phyloP scores from a whole-genome alignment of 2,797 vertebrate species.

The Takifugu ocellatus region DNA sequence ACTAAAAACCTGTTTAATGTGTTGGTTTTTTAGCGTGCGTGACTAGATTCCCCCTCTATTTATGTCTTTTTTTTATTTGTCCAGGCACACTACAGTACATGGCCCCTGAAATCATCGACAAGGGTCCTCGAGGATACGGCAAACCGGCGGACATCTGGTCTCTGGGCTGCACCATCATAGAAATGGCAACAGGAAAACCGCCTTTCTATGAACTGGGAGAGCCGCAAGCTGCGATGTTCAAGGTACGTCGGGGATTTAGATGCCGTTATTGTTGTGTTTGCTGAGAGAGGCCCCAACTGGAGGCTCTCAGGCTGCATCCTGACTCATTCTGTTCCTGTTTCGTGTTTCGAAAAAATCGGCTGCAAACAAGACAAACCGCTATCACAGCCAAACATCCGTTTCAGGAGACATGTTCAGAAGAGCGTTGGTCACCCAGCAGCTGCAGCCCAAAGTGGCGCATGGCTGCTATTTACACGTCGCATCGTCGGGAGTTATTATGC shows the following conservation, averaged over 20 bases:
- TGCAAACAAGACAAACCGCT: no score
- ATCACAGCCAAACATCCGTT: no score
- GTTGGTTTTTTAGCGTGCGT: neutral
- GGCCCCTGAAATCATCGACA: slow-evolving; percentile 98
- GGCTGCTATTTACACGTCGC: no score
- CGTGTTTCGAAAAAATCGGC: no score
- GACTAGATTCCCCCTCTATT: neutral
- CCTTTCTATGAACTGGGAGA: slow-evolving; percentile 97
- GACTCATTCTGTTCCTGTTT: no score
- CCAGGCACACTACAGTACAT: slow-evolving; percentile 97
- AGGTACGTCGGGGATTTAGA: slow-evolving; percentile 70
- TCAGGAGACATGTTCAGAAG: no score
- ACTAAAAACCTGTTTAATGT: neutral
- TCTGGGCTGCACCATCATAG: slow-evolving; percentile 95
- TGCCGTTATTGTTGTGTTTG: no score
- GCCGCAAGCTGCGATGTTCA: slow-evolving; percentile 99
- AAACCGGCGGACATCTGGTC: slow-evolving; percentile 99
- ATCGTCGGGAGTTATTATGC: no score
- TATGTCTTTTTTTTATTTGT: slow-evolving; percentile 19
- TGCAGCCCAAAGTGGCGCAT: no score
- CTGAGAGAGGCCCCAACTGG: no score
- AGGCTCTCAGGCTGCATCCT: no score
- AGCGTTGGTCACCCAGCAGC: no score
- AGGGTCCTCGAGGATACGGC: slow-evolving; percentile 93
- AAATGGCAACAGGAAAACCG: slow-evolving; percentile 97